Evolutionary conservation across 2,113 vertebrate species (phyloP).

Genomic region (Cacatua alba): DNA sequence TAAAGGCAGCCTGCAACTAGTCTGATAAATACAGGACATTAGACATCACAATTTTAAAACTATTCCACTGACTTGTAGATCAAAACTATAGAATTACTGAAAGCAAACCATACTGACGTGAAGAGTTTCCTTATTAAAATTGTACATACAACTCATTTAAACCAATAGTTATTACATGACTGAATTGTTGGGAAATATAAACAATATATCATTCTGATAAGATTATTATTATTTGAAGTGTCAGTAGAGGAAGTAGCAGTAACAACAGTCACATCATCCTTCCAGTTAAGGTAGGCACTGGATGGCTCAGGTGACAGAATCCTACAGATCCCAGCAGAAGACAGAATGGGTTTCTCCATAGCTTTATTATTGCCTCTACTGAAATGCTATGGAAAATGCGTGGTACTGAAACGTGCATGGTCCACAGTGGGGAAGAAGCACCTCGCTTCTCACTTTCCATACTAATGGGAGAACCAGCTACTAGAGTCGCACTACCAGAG

Average conservation of each 20-base stretch:
- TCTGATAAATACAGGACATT: not conserved
- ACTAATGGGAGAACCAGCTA: not conserved
- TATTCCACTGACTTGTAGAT: not conserved
- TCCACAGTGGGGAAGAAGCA: not conserved
- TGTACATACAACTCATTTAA: not conserved
- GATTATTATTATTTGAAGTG: not conserved
- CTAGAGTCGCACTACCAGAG: not conserved
- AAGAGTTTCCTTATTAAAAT: not conserved
- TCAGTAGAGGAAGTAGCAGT: not conserved
- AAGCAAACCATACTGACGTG: not conserved
- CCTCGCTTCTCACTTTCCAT: not conserved
- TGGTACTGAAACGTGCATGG: not conserved
- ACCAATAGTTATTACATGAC: not conserved
- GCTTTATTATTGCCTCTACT: not conserved
- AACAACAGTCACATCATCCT: not conserved
- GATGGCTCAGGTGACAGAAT: not conserved
- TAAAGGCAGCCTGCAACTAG: not conserved
- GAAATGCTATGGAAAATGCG: rapidly evolving
- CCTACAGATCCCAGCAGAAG: not conserved
- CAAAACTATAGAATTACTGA: not conserved
- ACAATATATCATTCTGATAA: not conserved
- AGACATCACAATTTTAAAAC: not conserved
- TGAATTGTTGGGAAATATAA: not conserved
- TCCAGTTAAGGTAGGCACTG: not conserved
- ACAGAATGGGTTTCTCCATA: not conserved